Base-by-base conservation (phyloP, 2,797 vertebrate species). In the Serranus cabrilla region DNA sequence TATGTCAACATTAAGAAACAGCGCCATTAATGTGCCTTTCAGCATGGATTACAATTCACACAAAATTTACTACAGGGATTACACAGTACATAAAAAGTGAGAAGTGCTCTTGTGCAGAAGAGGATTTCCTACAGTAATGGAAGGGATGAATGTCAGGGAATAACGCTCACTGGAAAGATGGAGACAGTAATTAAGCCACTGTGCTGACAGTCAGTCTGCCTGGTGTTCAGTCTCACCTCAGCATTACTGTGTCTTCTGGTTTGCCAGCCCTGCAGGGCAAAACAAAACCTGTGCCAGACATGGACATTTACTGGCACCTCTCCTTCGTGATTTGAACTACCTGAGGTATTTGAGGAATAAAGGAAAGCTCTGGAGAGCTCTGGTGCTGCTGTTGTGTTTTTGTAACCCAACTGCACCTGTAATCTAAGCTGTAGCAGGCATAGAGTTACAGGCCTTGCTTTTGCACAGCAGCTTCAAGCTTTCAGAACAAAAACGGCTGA, bases 121-220 rank as follows among this genome's bases (percentile, higher is more conserved):
- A 87, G 87, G 83, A 88, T 87, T 89, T 88, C 80, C 81, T 50
- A 21, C 67, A 50, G 83, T 75, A 74, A 54, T 54, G 50, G 51
- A 39, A 40, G 75, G 71, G 88, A 90, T 91, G 61, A 87, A 81
- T 88, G 92, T 91, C 91, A 87, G 85, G 79, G 76, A 82, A 74
- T 77, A 76, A 80, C 51, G 16, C 81, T 82, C 84, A 61, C 77
- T 49, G 60, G 84, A 83, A 90, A 87, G 78, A 83, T 64, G 73
- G 52, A 61, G 78, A 70, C 73, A 52, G 91, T 94, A 92, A 94
- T 94, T 93, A 94, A 92, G 84, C 71, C 71, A 42, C 77, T 52
- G 78, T 88, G 91, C 89, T 86, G 91, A 91, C 91, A 89, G 87
- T 64, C 58, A 66, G 80, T 81, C 84, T 84, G 74, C 69, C 77